Evolutionary conservation across 1,140 invertebrate genomes (phyloP).

Genomic region (Drosophila virilis): DNA sequence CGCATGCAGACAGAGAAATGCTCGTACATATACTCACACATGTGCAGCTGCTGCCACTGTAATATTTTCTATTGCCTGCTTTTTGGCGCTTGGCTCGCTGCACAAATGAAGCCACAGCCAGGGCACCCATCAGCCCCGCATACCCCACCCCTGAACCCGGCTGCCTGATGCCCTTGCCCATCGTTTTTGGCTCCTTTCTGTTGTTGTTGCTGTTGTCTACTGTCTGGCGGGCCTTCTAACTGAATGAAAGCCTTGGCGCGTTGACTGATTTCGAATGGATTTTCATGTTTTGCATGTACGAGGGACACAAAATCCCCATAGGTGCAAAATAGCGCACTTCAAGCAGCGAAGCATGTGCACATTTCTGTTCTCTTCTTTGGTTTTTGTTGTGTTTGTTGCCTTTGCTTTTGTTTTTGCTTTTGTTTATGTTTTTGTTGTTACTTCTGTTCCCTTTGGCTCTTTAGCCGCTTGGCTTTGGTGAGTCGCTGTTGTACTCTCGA

Average conservation of each 20-base stretch:
- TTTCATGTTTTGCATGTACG: conserved; percentile 59
- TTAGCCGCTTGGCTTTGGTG: conserved; percentile 8
- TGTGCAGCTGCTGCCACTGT: conserved; percentile 22
- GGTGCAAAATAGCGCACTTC: conserved; percentile 79
- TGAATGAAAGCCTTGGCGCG: conserved; percentile 79
- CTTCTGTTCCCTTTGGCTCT: conserved; percentile 24
- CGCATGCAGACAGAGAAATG: conserved; percentile 24
- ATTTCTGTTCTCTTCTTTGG: conserved; percentile 53
- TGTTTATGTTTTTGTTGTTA: conserved; percentile 1
- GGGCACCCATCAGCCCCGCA: background rate
- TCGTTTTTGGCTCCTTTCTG: conserved; percentile 14
- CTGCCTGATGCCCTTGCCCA: conserved; percentile 21
- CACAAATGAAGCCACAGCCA: conserved; percentile 37
- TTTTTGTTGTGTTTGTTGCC: background rate
- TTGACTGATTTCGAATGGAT: conserved; percentile 81
- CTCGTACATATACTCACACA: conserved; percentile 28
- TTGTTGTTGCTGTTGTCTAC: conserved; percentile 43
- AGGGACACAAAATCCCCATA: conserved; percentile 68
- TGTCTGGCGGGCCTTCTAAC: conserved; percentile 65
- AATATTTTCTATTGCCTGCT: conserved; percentile 51
- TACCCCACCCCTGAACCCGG: background rate
- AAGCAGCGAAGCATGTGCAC: conserved; percentile 78
- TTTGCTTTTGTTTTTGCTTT: background rate
- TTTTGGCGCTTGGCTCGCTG: conserved; percentile 34
- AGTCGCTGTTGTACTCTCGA: conserved; percentile 1